A percentile compares a stretch with the other conserved stretches of the same genome.
phyloP scores from a whole-genome alignment of 2,888 invertebrate genomes.

The Leptogaster cylindrica region DNA sequence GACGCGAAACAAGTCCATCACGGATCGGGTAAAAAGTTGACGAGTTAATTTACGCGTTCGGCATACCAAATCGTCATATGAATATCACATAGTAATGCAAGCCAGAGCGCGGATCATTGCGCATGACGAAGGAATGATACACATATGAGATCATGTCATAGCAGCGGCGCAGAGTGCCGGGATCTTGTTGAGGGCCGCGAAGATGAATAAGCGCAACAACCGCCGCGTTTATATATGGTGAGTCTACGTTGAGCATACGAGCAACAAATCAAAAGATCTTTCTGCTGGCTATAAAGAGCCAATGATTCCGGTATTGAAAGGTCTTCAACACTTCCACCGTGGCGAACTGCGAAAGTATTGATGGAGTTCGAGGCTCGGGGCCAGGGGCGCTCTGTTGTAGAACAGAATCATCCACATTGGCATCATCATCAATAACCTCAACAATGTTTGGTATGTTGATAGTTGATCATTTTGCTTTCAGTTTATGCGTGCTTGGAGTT shows the following conservation, averaged over 20 bases:
- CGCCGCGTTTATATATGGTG: constrained; percentile 13
- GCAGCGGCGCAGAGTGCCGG: not conserved
- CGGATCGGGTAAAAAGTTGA: constrained; percentile 52
- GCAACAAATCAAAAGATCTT: constrained; percentile 35
- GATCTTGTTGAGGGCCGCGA: not conserved
- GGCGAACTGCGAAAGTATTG: no score
- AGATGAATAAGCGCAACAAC: not conserved
- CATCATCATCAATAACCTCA: constrained; percentile 34
- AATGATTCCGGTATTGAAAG: constrained; percentile 17
- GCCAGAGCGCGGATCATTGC: not conserved
- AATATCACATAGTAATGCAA: constrained; percentile 15
- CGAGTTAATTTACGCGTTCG: constrained; percentile 53
- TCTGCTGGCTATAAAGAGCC: constrained; percentile 26
- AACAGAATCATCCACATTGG: constrained; percentile 27
- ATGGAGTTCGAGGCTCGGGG: constrained; percentile 10
- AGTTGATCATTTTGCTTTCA: constrained; percentile 29
- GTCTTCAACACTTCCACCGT: constrained; percentile 18
- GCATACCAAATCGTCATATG: constrained; percentile 51
- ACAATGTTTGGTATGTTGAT: constrained; percentile 37
- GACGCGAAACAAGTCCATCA: constrained; percentile 4
- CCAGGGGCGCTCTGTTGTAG: constrained; percentile 4
- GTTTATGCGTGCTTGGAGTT: constrained; percentile 25
- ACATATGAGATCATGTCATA: constrained; percentile 17
- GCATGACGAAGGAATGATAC: constrained; percentile 22
- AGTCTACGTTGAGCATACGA: not conserved